phyloP scores from a whole-genome alignment of 2,113 vertebrate genomes.

The Pangasianodon hypophthalmus region DNA sequence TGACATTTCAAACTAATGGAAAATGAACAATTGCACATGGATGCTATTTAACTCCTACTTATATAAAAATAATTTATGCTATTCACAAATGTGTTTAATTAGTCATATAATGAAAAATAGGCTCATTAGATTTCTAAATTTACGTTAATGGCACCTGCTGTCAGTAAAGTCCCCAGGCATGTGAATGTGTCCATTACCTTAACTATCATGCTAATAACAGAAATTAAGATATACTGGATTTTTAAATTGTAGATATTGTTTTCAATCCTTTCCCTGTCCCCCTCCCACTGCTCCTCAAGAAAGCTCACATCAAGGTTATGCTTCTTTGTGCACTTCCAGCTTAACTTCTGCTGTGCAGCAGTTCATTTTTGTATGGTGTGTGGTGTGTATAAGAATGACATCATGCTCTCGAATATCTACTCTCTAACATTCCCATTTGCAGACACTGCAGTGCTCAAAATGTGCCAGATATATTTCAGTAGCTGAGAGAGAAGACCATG shows the following conservation, averaged over 20 bases:
- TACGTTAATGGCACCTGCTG: not conserved
- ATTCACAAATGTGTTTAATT: not conserved
- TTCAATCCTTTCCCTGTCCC: too few species aligned
- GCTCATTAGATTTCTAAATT: not conserved
- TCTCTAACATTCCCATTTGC: slow-evolving; percentile 13
- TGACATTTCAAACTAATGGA: slow-evolving; percentile 19
- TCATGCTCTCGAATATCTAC: slow-evolving; percentile 56
- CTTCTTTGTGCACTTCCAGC: not conserved
- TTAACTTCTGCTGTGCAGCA: not conserved
- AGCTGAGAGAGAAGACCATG: slow-evolving; percentile 47
- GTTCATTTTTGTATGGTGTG: not conserved
- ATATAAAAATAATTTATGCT: not conserved
- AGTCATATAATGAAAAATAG: not conserved
- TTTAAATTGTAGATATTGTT: not conserved
- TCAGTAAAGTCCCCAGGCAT: not conserved
- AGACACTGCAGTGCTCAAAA: slow-evolving; percentile 34
- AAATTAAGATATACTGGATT: not conserved
- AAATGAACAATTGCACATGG: not conserved
- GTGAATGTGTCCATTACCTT: not conserved
- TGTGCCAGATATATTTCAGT: slow-evolving; percentile 34
- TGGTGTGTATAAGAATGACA: slow-evolving; percentile 28
- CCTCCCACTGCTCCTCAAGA: not conserved
- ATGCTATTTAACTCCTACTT: not conserved
- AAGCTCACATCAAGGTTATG: not conserved
- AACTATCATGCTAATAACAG: not conserved